phyloP scores from a whole-genome alignment of 2,888 invertebrate species.

The Athalia cordata region DNA sequence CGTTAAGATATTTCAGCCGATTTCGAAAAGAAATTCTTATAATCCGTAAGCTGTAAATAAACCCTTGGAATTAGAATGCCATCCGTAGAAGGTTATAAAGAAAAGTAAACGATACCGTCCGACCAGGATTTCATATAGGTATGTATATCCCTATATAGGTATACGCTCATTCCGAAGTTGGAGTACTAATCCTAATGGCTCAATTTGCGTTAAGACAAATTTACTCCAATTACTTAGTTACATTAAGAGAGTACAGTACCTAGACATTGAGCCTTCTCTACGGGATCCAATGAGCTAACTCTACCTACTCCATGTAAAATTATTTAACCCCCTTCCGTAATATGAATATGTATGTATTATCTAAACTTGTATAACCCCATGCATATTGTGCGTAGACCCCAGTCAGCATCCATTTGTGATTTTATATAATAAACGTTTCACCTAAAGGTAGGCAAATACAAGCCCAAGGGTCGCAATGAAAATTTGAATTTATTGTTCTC shows the following conservation, averaged over 20 bases:
- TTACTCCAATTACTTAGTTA: slow-evolving; percentile 33
- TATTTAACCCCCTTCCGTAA: slow-evolving; percentile 23
- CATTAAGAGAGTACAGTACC: neutral
- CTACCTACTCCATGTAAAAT: slow-evolving; percentile 6
- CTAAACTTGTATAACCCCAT: neutral
- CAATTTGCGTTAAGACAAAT: slow-evolving; percentile 21
- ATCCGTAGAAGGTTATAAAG: too few relatives aligned
- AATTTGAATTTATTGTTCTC: neutral
- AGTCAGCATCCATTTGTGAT: slow-evolving; percentile 18
- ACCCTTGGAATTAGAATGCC: too few relatives aligned
- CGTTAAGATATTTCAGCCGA: too few relatives aligned
- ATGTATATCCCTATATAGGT: neutral
- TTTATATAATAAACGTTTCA: neutral
- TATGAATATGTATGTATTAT: slow-evolving; percentile 15
- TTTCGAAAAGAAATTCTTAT: too few relatives aligned
- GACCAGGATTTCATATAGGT: neutral
- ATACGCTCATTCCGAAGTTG: slow-evolving; percentile 5
- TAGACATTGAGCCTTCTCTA: too few relatives aligned
- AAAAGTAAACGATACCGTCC: too few relatives aligned
- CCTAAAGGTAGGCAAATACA: neutral
- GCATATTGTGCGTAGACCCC: neutral
- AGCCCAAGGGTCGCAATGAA: slow-evolving; percentile 16
- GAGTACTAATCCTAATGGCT: slow-evolving; percentile 30
- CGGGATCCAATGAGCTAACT: neutral
- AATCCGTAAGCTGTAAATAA: too few relatives aligned